These are phyloP conservation scores for Aplodontia rufa DNA, from an alignment of 2,113 vertebrate genomes.

Conservation along the genomic window DNA sequence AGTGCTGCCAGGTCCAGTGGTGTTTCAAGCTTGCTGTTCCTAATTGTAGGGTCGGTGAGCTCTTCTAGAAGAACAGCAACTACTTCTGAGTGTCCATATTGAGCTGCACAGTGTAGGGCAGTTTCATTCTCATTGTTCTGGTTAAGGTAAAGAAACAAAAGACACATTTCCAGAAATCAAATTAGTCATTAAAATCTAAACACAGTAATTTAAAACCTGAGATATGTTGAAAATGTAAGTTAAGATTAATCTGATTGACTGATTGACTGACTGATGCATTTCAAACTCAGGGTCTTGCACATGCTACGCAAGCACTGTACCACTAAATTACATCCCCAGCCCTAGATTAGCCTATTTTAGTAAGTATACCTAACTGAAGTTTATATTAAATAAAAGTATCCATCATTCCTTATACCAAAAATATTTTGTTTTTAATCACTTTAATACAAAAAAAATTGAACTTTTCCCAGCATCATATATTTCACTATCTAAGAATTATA, in stretches of 20 bases:
- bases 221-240: neutral
- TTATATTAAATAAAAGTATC: neutral
- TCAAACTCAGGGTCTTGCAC: too few relatives aligned
- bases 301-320: neutral
- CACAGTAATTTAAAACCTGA: neutral
- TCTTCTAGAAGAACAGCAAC: conserved; percentile 95
- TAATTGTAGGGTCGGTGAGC: conserved; percentile 95
- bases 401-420: neutral
- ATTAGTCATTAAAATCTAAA: neutral
- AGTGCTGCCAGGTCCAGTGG: conserved; percentile 96
- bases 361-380: neutral
- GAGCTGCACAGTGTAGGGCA: conserved; percentile 95
- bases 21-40: conserved; percentile 94
- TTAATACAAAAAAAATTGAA: neutral
- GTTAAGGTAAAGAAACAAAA: conserved; percentile 63
- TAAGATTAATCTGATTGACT: neutral
- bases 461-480: neutral
- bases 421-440: neutral
- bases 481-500: neutral
- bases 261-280: neutral
- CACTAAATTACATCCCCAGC: neutral
- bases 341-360: neutral
- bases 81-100: conserved; percentile 97
- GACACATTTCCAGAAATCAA: conserved; percentile 34
- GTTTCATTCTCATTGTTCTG: conserved; percentile 98